Evolutionary conservation across 1,140 invertebrate genomes (phyloP), one percentile per base, ranked within the genome.

Genomic region (Macrostomum lignano): DNA sequence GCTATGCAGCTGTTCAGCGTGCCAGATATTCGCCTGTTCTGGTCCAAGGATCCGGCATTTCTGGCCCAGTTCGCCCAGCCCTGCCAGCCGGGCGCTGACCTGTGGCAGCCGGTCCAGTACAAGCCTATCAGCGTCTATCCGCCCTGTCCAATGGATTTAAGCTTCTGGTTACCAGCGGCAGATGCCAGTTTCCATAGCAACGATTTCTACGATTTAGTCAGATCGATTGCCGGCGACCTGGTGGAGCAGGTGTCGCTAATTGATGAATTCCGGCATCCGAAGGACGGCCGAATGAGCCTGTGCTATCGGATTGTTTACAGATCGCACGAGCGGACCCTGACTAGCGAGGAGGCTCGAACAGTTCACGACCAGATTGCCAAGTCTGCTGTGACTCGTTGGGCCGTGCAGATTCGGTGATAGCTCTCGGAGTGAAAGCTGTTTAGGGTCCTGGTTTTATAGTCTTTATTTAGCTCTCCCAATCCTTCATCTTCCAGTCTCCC

Each of bases 1-100:
- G 86, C 86, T 0, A 98, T 98, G 91, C 70, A 70, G 25, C 54
- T 93, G 2, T 96, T 88, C 48, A 59, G 70, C 44, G 94, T 98
- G 42, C 79, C 84, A 1, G 86, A 98, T 48, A 94, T 98, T 40
- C 62, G 86, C 33, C 52, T 86, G 4, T 93, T 96, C 58, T 96
- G 86, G 86, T 63, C 60, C 35, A 63, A 58, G 13, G 91, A 98
- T 49, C 64, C 67, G 29, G 82, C 60, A 44, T 35, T 7, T 7
- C 34, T 34, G 17, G 7, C 9, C 10, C 32, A 33, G 7, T 24
- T 10, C 24, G 7, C n/a, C 19, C 23, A 21, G 20, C n/a, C 19
- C 35, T 14, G 1, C 31, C 37, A 30, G 11, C n/a, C 23, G 23
- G n/a, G 9, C 9, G n/a, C n/a, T 24, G 9, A 24, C 23, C 23